Base-by-base conservation (phyloP, 92 coral and sea anemone species). In the Porites lobata region DNA sequence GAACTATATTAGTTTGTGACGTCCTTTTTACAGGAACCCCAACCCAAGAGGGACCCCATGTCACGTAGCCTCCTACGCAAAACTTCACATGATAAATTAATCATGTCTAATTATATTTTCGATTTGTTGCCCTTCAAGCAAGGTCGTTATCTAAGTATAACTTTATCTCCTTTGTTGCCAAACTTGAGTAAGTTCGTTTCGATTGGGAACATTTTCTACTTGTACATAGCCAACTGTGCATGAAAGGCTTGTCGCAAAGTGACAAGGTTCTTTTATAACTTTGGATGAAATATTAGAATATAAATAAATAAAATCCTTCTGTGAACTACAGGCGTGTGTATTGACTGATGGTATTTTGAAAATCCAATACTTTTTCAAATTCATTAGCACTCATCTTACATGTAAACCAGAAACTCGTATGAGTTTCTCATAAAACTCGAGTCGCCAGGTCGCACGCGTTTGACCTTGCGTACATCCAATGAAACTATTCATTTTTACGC, bases 251-350 rank as follows among this genome's bases (percentile, higher is more conserved):
- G 19, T 72, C 24, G 56, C 50, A 50, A 43, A 8, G 20, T 29
- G n/a, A 71, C 19, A 24, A 43, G 77, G 54, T 7, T 50, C 29
- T 72, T n/a, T 47, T 72, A 24, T 1, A 72, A 50, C 7, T 14
- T 21, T 43, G 43, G 43, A 32, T 32, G 43, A 13, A 72, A 18
- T 56, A 15, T 15, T 22, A 22, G 51, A 72, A 8, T 72, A 59
- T 72, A 72, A 72, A 72, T 72, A 72, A 72, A 72, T 6, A 38
- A 53, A 72, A 72, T 50, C 61, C 15, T 56, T 10, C 15, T 29
- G 32, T 29, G 3, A 56, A 56, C 61, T 56, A 14, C 12, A 2
- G 61, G 13, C 11, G 61, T 56, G 61, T 56, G 61, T 56, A 56
- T 56, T 56, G 61, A 56, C 61, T 14, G 3, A 56, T 56, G 61